phyloP scores from a whole-genome alignment of 2,888 invertebrate genomes.

The Ganaspis brasiliensis region DNA sequence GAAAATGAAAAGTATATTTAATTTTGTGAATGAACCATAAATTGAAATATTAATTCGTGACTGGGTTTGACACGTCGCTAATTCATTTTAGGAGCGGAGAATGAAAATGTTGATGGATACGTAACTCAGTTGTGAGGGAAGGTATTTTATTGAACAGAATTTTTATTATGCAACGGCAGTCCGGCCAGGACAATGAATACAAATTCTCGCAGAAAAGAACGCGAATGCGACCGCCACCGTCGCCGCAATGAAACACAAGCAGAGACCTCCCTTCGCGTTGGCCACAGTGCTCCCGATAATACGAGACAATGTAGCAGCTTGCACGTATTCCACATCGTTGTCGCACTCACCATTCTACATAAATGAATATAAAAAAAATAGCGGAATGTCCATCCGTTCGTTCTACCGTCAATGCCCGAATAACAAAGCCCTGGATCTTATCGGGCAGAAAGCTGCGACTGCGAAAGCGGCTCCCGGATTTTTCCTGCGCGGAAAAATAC shows the following conservation, averaged over 20 bases:
- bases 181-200: constrained; percentile 68
- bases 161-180: constrained; percentile 70
- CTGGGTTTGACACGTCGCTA: constrained; percentile 26
- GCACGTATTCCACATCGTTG: constrained; percentile 44
- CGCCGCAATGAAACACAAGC: constrained; percentile 66
- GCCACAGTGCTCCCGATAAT: constrained; percentile 50
- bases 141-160: constrained; percentile 61
- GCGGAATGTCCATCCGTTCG: constrained; percentile 31
- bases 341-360: constrained; percentile 33
- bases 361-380: constrained; percentile 42
- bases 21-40: neutral
- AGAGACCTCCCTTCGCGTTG: constrained; percentile 46
- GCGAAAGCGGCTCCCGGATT: constrained; percentile 14
- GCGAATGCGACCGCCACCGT: constrained; percentile 57
- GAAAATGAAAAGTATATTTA: no score
- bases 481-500: constrained; percentile 14
- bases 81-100: constrained; percentile 20
- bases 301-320: constrained; percentile 47
- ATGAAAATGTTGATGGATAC: constrained; percentile 32
- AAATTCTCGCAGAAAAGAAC: constrained; percentile 71
- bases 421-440: constrained; percentile 45
- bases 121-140: constrained; percentile 41
- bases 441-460: constrained; percentile 39
- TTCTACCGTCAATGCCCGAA: constrained; percentile 38
- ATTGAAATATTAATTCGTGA: constrained; percentile 20